Percentiles rank a stretch among this genome's conserved stretches.
Evolutionary conservation across 2,113 vertebrate genomes (phyloP).

Genomic region (Psephotus haematonotus): DNA sequence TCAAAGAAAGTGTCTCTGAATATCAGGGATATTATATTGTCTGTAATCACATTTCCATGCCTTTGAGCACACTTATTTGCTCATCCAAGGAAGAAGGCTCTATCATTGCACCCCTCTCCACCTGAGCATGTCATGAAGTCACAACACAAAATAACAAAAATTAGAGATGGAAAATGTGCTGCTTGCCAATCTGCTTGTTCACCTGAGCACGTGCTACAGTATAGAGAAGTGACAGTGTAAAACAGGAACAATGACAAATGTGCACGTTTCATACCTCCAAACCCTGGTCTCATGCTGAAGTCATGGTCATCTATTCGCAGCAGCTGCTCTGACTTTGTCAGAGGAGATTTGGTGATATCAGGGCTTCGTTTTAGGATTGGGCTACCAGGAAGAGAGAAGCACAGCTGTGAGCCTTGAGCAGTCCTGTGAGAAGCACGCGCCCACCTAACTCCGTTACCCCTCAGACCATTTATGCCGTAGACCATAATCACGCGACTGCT

Average conservation of each 20-base stretch:
- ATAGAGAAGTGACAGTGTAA: background rate
- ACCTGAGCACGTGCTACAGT: rapidly evolving
- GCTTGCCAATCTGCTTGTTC: background rate
- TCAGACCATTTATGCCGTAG: background rate
- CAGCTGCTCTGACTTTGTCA: conserved; percentile 96
- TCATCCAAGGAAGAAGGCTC: background rate
- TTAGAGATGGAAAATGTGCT: background rate
- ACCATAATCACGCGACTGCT: too few species aligned
- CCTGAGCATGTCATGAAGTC: rapidly evolving
- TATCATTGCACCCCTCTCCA: background rate
- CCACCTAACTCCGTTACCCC: background rate
- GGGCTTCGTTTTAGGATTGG: conserved; percentile 90
- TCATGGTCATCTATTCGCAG: conserved; percentile 96
- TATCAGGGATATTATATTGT: background rate
- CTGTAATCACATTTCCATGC: background rate
- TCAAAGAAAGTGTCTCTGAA: background rate
- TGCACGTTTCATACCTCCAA: conserved; percentile 84
- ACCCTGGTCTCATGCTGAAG: conserved; percentile 97
- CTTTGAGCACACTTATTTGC: background rate
- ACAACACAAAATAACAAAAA: background rate
- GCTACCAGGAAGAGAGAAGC: conserved; percentile 66
- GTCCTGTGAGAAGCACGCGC: rapidly evolving
- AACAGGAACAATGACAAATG: background rate
- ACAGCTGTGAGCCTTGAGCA: background rate
- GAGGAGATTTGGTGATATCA: conserved; percentile 93